phyloP scores from a whole-genome alignment of 2,888 invertebrate species.

The Lottia scabra region DNA sequence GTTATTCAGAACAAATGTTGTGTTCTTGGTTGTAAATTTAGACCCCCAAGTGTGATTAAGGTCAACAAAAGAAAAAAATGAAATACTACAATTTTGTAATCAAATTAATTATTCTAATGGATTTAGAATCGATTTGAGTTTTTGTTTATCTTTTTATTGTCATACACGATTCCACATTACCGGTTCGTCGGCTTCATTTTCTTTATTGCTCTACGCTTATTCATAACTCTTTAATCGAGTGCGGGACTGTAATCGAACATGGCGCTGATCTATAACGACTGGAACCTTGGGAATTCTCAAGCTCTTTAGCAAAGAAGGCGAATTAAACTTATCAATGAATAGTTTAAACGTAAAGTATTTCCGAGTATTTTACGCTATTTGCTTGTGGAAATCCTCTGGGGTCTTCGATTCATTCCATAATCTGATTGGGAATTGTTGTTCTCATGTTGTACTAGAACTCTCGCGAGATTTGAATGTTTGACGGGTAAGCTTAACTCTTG shows the following conservation, averaged over 20 bases:
- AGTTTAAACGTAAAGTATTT: background rate
- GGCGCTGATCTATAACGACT: background rate
- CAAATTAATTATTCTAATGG: no score
- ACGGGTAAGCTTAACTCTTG: background rate
- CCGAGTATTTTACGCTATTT: constrained; percentile 3
- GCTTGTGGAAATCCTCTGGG: background rate
- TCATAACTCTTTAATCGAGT: no score
- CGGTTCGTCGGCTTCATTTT: no score
- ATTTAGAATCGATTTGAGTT: no score
- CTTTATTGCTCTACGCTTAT: no score
- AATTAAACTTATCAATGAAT: constrained; percentile 5
- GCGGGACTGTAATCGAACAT: background rate
- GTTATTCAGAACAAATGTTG: no score
- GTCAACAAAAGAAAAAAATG: no score
- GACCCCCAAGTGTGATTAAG: no score
- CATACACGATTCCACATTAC: no score
- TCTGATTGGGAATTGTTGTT: constrained; percentile 1
- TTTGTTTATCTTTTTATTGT: no score
- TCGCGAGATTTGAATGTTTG: constrained; percentile 4
- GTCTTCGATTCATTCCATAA: constrained; percentile 3
- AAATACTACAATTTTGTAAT: no score
- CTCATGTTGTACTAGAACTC: background rate
- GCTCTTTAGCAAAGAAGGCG: background rate
- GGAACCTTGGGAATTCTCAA: background rate
- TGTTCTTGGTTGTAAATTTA: no score